A percentile compares a stretch with the other conserved stretches of the same genome.
These are phyloP conservation scores for Drosophila nr. fundita DNA, from an alignment of 2,888 invertebrate species.

Conservation along the genomic window DNA sequence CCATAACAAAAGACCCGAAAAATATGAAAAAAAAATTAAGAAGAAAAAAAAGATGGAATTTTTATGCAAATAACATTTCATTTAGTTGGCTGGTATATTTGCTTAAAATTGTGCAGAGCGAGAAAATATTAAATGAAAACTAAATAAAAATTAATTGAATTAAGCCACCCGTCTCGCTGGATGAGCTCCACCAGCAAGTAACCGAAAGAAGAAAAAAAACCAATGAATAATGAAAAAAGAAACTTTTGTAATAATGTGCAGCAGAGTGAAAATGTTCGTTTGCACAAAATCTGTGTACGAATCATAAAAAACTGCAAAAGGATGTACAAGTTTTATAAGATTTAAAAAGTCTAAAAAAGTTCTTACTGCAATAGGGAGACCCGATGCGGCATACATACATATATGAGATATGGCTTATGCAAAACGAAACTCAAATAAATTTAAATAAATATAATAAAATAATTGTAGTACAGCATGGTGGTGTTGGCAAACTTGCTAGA, in stretches of 20 bases:
- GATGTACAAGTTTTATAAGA: slow-evolving; percentile 64
- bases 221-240: slow-evolving; percentile 10
- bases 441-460: slow-evolving; percentile 31
- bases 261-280: slow-evolving; percentile 63
- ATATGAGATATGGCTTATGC: slow-evolving; percentile 1
- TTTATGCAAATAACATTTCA: slow-evolving; percentile 78
- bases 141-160: slow-evolving; percentile 79
- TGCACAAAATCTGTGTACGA: slow-evolving; percentile 58
- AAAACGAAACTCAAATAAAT: slow-evolving; percentile 10
- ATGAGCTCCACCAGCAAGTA: slow-evolving; percentile 30
- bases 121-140: slow-evolving; percentile 76
- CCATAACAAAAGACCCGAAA: slow-evolving; percentile 42
- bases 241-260: slow-evolving; percentile 62
- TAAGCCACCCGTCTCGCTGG: slow-evolving; percentile 61
- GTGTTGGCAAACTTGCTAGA: slow-evolving; percentile 12
- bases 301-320: slow-evolving; percentile 55
- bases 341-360: slow-evolving; percentile 50
- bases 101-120: slow-evolving; percentile 72
- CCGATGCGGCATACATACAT: slow-evolving; percentile 16
- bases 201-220: slow-evolving; percentile 12
- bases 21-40: slow-evolving; percentile 26
- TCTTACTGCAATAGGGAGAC: slow-evolving; percentile 15
- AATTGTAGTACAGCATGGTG: slow-evolving; percentile 3
- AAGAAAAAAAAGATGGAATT: slow-evolving; percentile 49
- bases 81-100: slow-evolving; percentile 73